Base-by-base conservation (phyloP, 2,888 invertebrate species). In the Agriopis leucophaearia region DNA sequence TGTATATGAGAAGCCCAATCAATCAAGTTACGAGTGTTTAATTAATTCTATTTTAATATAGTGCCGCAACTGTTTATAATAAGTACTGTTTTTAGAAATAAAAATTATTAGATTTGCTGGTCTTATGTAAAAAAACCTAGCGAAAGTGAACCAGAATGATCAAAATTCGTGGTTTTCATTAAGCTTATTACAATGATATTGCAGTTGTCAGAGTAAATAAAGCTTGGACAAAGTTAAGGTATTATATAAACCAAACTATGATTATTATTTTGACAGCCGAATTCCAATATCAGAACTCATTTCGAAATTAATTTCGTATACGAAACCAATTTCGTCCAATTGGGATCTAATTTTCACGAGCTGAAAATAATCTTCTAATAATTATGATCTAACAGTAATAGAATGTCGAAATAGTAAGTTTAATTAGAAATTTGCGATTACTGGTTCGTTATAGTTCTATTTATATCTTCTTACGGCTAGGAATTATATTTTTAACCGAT, bases 301-400 rank as follows among this genome's bases (percentile, higher is more conserved):
- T 79, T 74, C 76, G 73, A 81, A 80, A 78, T 78, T 75, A 72
- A 76, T 78, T 73, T 73, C 73, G 71, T 72, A 78, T 73, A 10
- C 36, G 55, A 51, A 51, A 69, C 65, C 73, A 74, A 70, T 75
- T 78, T 73, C 66, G 60, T 70, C 65, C 64, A 72, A 78, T 78
- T 77, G 73, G 74, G 72, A 76, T 73, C 69, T 73, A 68, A 78
- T 78, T 67, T 69, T 74, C 74, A 66, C 68, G 18, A 38, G 58
- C 44, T 63, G 51, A 69, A 71, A 72, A 73, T 74, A 78, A 71
- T 64, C 65, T 69, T n/a, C 69, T 70, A 64, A 66, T 38, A 73
- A 69, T 73, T 73, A 55, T 42, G 57, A 67, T 71, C 51, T n/a
- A 57, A 70, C 61, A 27, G 55, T 47, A 71, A 58, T 52, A 44